Percentiles rank a stretch among this genome's conserved stretches.
These are phyloP conservation scores for Phenganax subtilis DNA, from an alignment of 92 coral and sea anemone species.

Conservation along the genomic window DNA sequence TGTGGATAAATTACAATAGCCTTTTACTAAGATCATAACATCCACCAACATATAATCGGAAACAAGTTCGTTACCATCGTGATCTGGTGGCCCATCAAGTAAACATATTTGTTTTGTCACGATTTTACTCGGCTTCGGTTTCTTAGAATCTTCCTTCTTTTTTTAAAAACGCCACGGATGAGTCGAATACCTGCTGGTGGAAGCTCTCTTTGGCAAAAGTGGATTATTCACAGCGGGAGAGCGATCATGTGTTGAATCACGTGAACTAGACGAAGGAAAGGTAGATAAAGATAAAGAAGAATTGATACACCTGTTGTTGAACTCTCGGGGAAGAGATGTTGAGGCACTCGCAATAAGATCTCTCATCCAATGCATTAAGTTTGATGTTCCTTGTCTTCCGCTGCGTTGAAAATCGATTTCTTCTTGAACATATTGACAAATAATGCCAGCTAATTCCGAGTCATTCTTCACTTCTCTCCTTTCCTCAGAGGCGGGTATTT, in stretches of 20 bases:
- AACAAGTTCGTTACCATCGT: background rate
- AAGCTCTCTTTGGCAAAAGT: conserved; percentile 18
- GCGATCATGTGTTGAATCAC: background rate
- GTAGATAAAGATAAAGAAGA: background rate
- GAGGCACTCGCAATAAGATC: conserved; percentile 29
- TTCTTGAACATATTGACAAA: conserved; percentile 50
- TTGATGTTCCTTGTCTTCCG: conserved; percentile 29
- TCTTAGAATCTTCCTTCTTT: conserved; percentile 2
- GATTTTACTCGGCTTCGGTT: background rate
- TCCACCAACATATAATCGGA: conserved; percentile 10
- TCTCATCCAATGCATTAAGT: conserved; percentile 19
- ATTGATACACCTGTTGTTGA: background rate
- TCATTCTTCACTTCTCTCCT: background rate
- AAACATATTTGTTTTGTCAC: conserved; percentile 8
- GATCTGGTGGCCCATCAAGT: background rate
- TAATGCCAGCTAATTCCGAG: conserved; percentile 38
- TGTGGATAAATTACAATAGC: conserved; percentile 13
- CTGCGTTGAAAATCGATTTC: conserved; percentile 45
- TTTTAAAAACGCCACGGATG: conserved; percentile 19
- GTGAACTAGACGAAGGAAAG: background rate
- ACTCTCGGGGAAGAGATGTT: conserved; percentile 19
- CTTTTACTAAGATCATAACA: conserved; percentile 19
- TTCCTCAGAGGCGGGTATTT: too few relatives aligned
- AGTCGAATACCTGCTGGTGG: conserved; percentile 19
- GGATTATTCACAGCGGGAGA: background rate